These are phyloP conservation scores for Papilio helenus DNA, from an alignment of 1,140 invertebrate genomes.

Conservation along the genomic window DNA sequence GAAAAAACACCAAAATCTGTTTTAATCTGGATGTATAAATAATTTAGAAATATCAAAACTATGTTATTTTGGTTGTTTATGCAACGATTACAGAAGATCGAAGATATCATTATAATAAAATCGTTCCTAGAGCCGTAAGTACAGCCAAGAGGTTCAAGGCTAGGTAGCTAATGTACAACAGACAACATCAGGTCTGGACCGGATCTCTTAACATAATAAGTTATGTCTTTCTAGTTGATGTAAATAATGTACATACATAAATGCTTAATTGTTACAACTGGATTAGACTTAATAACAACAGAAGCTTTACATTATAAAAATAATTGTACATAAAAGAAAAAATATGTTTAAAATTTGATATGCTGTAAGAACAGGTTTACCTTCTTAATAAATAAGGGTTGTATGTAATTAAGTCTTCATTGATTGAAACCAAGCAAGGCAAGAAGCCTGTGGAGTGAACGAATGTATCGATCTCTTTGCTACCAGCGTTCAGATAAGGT, in stretches of 20 bases:
- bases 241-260: slow-evolving; percentile 5
- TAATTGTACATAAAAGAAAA: not conserved
- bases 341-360: not conserved
- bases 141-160: not conserved
- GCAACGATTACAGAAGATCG: not conserved
- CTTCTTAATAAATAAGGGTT: not conserved
- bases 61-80: slow-evolving; percentile 4
- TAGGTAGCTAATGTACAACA: not conserved
- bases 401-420: not conserved
- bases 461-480: no score
- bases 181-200: not conserved
- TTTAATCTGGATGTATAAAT: not conserved
- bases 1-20: not conserved
- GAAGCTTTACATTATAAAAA: not conserved
- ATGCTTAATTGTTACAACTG: not conserved
- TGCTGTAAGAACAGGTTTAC: not conserved
- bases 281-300: not conserved
- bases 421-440: no score
- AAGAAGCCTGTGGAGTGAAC: no score
- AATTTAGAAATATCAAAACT: not conserved
- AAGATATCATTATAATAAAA: not conserved
- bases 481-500: not conserved
- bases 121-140: slow-evolving; percentile 4
- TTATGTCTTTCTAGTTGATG: not conserved
- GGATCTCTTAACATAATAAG: not conserved